Evolutionary conservation across 2,888 invertebrate genomes (phyloP), one percentile per base, ranked within the genome.

Genomic region (Cosmorhoe ocellata): DNA sequence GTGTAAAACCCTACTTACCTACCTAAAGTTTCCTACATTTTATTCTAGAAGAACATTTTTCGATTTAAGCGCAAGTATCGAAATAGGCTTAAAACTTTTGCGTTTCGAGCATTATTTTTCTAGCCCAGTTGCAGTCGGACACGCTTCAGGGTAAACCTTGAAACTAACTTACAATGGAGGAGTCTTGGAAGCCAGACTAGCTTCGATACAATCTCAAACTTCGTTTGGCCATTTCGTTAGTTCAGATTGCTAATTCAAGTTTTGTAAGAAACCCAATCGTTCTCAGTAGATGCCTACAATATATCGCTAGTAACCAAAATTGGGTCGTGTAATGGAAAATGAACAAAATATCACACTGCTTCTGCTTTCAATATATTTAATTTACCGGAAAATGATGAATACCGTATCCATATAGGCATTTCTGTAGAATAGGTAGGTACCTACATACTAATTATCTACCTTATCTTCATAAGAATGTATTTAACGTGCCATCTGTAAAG

Each of bases 81-180:
- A 36, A n/a, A 32, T 42, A 10, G 50, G 40, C 33, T 47, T 45
- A 45, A 46, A 56, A 57, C 55, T 51, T 60, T 33, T 8, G 34
- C 49, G 50, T 41, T 51, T 50, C 49, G 27, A 52, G 43, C 34
- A 54, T 51, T 49, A 54, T 51, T 49, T 47, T 58, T 53, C 46
- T 45, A 51, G 27, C 38, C 32, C 9, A 40, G 40, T 46, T 36
- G 36, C 47, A 37, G 40, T 34, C 33, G 48, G 50, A 57, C 50
- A 55, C 54, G 54, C 51, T 39, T 42, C 14, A 31, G 33, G 46
- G 22, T 27, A 40, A 57, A 49, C 49, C 49, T 49, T 26, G 18
- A 45, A 49, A 56, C 57, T 46, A 49, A 46, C 44, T 48, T 43
- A 27, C 31, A 40, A 51, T 33, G 27, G 32, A 28, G 10, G 4